Evolutionary conservation across 2,888 invertebrate species (phyloP).

Genomic region (Eudemis profundana): DNA sequence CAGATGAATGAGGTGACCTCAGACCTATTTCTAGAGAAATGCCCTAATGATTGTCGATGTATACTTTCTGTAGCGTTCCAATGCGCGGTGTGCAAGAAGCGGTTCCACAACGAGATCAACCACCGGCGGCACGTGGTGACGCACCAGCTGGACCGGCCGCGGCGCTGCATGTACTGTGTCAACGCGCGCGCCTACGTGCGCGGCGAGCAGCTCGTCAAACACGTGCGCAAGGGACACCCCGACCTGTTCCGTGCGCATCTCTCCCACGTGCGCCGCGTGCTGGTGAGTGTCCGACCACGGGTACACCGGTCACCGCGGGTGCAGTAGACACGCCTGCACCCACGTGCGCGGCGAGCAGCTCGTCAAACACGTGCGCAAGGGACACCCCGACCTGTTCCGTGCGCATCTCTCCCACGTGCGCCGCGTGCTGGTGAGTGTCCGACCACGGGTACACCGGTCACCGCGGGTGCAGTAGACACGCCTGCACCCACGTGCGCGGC

Average conservation of each 20-base stretch:
- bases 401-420: constrained; percentile 68
- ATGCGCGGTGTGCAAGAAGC: constrained; percentile 86
- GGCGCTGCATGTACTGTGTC: constrained; percentile 90
- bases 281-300: constrained; percentile 83
- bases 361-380: constrained; percentile 89
- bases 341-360: constrained; percentile 92
- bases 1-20: too few species aligned
- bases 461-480: too few species aligned
- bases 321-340: constrained; percentile 79
- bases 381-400: constrained; percentile 87
- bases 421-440: too few species aligned
- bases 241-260: constrained; percentile 84
- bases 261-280: constrained; percentile 66
- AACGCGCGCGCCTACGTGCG: constrained; percentile 89
- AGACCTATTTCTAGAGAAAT: too few species aligned
- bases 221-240: constrained; percentile 90
- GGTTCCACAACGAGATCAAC: constrained; percentile 88
- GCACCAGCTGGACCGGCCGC: constrained; percentile 90
- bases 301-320: constrained; percentile 90
- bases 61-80: constrained; percentile 54
- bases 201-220: constrained; percentile 91
- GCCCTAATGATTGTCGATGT: not conserved
- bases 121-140: constrained; percentile 89
- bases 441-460: too few species aligned
- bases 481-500: too few species aligned